Base-by-base conservation (phyloP, 2,113 vertebrate species). In the Anoplopoma fimbria region DNA sequence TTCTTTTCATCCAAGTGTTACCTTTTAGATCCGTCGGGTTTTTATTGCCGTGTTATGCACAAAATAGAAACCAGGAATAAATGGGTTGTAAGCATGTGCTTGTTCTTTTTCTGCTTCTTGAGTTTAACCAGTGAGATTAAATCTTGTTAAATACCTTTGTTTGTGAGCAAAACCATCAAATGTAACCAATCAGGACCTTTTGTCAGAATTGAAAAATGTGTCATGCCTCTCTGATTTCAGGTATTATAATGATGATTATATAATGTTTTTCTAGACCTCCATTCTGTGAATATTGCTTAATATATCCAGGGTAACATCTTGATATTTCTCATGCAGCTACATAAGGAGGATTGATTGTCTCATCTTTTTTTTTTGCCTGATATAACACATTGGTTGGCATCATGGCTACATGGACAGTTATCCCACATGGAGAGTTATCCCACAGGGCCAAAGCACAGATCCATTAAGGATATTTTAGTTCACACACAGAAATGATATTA, bases 21-120 rank as follows among this genome's bases (percentile, higher is more conserved):
- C 88, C 68, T 86, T 53, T 70, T 87, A 83, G 77, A 69, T 71
- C 31, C 80, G 77, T 84, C 80, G 61, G 86, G 17, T 19, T 89
- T 90, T 91, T 91, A 80, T 72, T 67, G 86, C 87, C 77, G 85
- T 90, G 89, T 92, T 72, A 61, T 90, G 91, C 91, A 90, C 68
- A 90, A 89, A 88, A 65, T 67, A 86, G 69, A 89, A 77, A 84
- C n/a, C 71, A 81, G 77, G 74, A 92, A 92, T 93, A 94, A 93
- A 93, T 64, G 57, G 57, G 73, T 86, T 90, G 75, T 53, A 88
- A 87, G 81, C 80, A 2, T n/a, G 23, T n/a, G 23, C 51, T 53
- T 25, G 23, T 53, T 53, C 19, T 15, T 53, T n/a, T 53, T 45
- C 9, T 76, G 1, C 33, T 82, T 77, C 33, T 53, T 79, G 27